These are phyloP conservation scores for Xenopus laevis DNA, from an alignment of 2,113 vertebrate species.

Conservation along the genomic window DNA sequence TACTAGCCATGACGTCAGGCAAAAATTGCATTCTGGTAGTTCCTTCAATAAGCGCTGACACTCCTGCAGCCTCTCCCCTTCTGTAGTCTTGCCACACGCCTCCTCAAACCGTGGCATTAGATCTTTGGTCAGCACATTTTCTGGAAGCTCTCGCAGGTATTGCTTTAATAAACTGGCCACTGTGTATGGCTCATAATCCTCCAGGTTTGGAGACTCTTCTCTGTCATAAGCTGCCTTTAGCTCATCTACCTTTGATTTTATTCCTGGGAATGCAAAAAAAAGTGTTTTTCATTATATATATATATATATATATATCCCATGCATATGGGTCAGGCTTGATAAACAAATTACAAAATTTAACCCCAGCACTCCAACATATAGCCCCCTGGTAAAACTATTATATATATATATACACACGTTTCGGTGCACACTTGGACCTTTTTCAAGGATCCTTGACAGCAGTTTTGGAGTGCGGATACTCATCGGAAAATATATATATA, in stretches of 20 bases:
- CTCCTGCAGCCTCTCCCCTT: constrained; percentile 87
- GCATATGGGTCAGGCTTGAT: too few species aligned
- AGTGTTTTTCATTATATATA: too few species aligned
- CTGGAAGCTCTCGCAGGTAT: constrained; percentile 91
- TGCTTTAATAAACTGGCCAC: constrained; percentile 97
- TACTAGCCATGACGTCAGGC: constrained; percentile 89
- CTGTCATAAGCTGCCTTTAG: constrained; percentile 91
- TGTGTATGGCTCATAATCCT: constrained; percentile 95
- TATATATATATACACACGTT: too few species aligned
- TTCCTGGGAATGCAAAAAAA: constrained; percentile 69
- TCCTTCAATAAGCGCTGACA: constrained; percentile 86
- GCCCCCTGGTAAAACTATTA: too few species aligned
- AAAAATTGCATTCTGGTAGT: constrained; percentile 71
- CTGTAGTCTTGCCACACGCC: constrained; percentile 79
- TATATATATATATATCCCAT: too few species aligned
- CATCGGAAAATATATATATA: too few species aligned
- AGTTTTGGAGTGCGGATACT: too few species aligned
- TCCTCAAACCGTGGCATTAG: constrained; percentile 87
- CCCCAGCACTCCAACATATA: too few species aligned
- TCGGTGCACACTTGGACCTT: too few species aligned
- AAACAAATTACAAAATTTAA: too few species aligned
- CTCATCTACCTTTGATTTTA: constrained; percentile 98
- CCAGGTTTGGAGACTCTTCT: constrained; percentile 93
- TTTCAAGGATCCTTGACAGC: too few species aligned
- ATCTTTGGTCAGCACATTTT: constrained; percentile 87